phyloP scores from a whole-genome alignment of 2,113 vertebrate species.

The Mesitornis unicolor region DNA sequence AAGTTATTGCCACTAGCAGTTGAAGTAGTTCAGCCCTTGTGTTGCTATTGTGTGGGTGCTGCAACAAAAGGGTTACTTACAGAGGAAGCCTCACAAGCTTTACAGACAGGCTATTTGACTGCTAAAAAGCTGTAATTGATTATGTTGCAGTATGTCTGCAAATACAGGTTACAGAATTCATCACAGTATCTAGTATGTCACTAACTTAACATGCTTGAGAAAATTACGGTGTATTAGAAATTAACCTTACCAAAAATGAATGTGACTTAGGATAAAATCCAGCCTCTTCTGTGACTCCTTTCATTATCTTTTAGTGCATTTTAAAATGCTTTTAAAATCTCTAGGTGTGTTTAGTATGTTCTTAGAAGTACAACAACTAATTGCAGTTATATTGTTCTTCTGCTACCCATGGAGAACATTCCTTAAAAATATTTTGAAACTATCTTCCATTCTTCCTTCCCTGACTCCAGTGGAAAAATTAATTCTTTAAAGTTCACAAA shows the following conservation, averaged over 20 bases:
- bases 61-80: background rate
- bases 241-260: background rate
- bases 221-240: background rate
- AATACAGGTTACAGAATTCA: background rate
- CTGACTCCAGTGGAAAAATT: slow-evolving; percentile 58
- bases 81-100: background rate
- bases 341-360: background rate
- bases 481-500: background rate
- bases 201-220: background rate
- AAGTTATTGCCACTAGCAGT: background rate
- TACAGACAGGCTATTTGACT: background rate
- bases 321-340: background rate
- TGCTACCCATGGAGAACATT: background rate
- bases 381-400: background rate
- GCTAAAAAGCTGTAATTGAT: background rate
- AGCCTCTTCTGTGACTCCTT: background rate
- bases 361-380: background rate
- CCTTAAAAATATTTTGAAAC: background rate
- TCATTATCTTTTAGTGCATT: background rate
- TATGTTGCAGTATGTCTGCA: background rate
- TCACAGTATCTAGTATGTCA: background rate
- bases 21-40: background rate
- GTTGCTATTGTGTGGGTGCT: background rate
- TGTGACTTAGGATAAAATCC: background rate
- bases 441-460: background rate